A percentile compares a stretch with the other conserved stretches of the same genome.
Evolutionary conservation across 2,113 vertebrate species (phyloP).

Genomic region (Rafetus swinhoei): DNA sequence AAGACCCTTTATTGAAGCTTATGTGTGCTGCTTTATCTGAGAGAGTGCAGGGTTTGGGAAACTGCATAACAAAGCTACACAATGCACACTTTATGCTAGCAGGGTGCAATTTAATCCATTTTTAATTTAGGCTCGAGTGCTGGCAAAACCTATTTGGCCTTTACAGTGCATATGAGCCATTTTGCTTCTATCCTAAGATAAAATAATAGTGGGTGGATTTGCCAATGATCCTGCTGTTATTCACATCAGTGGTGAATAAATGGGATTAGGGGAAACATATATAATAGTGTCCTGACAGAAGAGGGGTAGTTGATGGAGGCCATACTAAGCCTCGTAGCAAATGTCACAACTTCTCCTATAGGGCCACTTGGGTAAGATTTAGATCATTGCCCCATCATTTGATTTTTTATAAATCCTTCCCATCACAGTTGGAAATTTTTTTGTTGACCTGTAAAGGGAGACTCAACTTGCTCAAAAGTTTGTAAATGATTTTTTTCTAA

Average conservation of each 20-base stretch:
- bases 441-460: background rate
- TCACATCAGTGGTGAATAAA: constrained; percentile 34
- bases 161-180: background rate
- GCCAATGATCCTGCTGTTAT: constrained; percentile 48
- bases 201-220: constrained; percentile 48
- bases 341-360: background rate
- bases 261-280: constrained; percentile 54
- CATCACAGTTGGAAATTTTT: background rate
- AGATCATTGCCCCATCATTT: background rate
- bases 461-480: background rate
- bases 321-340: background rate
- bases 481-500: constrained; percentile 28
- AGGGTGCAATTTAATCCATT: constrained; percentile 66
- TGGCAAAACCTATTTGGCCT: constrained; percentile 47
- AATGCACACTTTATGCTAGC: constrained; percentile 63
- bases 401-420: constrained; percentile 18
- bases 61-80: constrained; percentile 32
- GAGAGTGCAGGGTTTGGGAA: background rate
- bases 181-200: background rate
- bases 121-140: constrained; percentile 29
- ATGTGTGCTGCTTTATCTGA: background rate
- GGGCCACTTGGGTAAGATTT: background rate
- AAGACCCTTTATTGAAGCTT: background rate
- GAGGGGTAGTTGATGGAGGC: background rate
- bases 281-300: background rate